Evolutionary conservation across 2,113 vertebrate genomes (phyloP).

Genomic region (Glaucidium brasilianum): DNA sequence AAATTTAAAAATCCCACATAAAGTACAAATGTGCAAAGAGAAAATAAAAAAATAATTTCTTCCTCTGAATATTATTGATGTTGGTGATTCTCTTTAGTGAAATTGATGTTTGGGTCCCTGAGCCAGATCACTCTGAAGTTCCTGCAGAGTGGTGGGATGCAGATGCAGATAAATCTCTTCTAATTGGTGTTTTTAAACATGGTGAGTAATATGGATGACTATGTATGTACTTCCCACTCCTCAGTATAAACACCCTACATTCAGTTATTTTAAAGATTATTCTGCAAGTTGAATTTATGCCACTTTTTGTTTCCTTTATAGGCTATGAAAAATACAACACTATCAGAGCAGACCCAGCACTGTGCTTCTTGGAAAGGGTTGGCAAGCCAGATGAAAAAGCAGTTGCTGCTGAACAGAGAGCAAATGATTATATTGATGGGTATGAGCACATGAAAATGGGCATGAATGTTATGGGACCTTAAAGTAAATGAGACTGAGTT

Average conservation of each 20-base stretch:
- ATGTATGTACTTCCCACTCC: not conserved
- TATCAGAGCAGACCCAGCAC: constrained; percentile 89
- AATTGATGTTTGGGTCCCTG: constrained; percentile 95
- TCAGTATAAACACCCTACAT: not conserved
- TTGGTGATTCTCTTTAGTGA: constrained; percentile 76
- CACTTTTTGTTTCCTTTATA: constrained; percentile 26
- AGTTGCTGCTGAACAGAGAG: constrained; percentile 95
- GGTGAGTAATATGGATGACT: constrained; percentile 76
- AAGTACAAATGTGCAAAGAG: not conserved
- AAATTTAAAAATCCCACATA: not conserved
- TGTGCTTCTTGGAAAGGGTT: constrained; percentile 94
- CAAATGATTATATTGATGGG: constrained; percentile 97
- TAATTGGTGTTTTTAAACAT: constrained; percentile 95
- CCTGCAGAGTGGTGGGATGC: constrained; percentile 95
- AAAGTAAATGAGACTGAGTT: not conserved
- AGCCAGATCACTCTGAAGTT: constrained; percentile 93
- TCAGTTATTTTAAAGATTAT: not conserved
- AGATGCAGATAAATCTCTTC: constrained; percentile 91
- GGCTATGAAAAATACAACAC: constrained; percentile 99
- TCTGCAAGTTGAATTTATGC: not conserved
- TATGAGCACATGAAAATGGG: constrained; percentile 56
- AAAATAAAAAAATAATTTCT: not conserved
- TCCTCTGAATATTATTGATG: not conserved
- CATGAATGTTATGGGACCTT: not conserved
- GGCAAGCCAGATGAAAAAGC: constrained; percentile 97